Evolutionary conservation across 2,888 invertebrate genomes (phyloP).

Genomic region (Eupeodes latifasciatus): DNA sequence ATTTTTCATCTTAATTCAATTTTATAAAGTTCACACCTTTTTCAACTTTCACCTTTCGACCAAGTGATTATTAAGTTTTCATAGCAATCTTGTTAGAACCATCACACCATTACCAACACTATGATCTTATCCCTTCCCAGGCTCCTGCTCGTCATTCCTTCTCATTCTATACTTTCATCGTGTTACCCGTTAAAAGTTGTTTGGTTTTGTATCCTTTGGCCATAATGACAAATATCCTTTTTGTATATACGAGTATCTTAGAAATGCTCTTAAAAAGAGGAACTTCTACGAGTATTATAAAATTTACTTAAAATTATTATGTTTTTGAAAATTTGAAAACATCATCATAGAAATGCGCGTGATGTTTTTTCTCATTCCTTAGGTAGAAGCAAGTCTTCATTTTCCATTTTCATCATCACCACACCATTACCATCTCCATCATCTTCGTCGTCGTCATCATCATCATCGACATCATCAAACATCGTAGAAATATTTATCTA

Average conservation of each 20-base stretch:
- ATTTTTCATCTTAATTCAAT: constrained; percentile 66
- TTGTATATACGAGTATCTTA: constrained; percentile 21
- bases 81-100: constrained; percentile 63
- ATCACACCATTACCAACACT: background rate
- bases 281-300: constrained; percentile 58
- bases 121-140: background rate
- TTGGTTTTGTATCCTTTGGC: constrained; percentile 35
- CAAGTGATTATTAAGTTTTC: constrained; percentile 71
- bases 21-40: constrained; percentile 64
- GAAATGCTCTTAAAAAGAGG: constrained; percentile 18
- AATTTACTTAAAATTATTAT: constrained; percentile 31
- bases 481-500: background rate
- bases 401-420: background rate
- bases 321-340: constrained; percentile 1
- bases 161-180: background rate
- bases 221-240: constrained; percentile 61
- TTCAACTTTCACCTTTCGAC: constrained; percentile 39
- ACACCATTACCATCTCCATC: constrained; percentile 15
- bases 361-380: background rate
- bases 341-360: constrained; percentile 17
- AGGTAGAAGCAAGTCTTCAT: background rate
- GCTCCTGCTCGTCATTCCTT: too few relatives aligned
- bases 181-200: background rate
- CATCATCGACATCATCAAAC: constrained; percentile 23
- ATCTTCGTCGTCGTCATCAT: constrained; percentile 31